Base-by-base conservation (phyloP, 2,113 vertebrate genomes). In the Sarotherodon lohbergeri region DNA sequence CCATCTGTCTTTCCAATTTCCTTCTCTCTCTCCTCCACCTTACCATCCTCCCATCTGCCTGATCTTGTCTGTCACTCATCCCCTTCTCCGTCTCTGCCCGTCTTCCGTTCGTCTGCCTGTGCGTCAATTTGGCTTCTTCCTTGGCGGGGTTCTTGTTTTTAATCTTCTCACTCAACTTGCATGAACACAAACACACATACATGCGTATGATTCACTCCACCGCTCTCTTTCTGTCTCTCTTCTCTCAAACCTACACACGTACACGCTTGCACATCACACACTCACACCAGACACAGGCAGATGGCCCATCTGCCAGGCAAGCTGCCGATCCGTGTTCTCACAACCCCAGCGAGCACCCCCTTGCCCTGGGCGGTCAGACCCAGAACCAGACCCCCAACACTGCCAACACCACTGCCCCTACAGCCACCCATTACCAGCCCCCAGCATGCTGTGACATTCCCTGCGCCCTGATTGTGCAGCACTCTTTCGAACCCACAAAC, bases 391-490 rank as follows among this genome's bases (percentile, higher is more conserved):
- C n/a, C 86, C 57, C 90, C 54, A 92, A 88, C 91, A 80, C 89
- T 6, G 46, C 85, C 90, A 93, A 93, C 89, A 78, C 92, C 88
- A 79, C 83, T 52, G 88, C 80, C 79, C 84, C 94, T 66, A 88
- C 54, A 4, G 71, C 90, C 89, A 93, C 92, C 90, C 95, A 73
- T 90, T 96, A 95, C 95, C 94, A 95, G 90, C 90, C 94, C 90
- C 93, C 95, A 59, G 91, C 95, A 83, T 96, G 95, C 93, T 95
- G 95, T 81, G 94, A 96, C 90, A 93, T 95, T 56, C 95, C 95
- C 84, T 95, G 95, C 6, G 95, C 95, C 86, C 90, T 96, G 85
- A 95, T 95, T 5, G 93, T 96, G 86, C 95, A 95, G 85, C 95
- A 95, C 85, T 94, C 95, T 90, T 96, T 94, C 59, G 92, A 95